Evolutionary conservation across 2,113 vertebrate species (phyloP).

Genomic region (Lagenorhynchus albirostris): DNA sequence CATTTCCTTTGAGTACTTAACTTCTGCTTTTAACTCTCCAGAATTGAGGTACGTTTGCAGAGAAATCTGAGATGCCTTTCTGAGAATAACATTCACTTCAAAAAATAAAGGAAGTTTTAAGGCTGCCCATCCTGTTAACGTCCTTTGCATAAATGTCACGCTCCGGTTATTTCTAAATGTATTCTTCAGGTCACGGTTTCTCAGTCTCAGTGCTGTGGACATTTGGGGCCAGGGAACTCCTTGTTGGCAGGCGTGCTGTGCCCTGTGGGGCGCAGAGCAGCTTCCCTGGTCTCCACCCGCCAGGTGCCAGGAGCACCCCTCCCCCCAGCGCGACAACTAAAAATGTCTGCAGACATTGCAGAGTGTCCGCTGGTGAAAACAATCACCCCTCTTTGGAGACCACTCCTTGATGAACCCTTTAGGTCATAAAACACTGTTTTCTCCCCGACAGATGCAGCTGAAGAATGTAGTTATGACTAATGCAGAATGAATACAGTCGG

Average conservation of each 20-base stretch:
- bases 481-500: too few relatives aligned
- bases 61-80: background rate
- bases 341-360: too few relatives aligned
- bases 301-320: too few relatives aligned
- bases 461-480: too few relatives aligned
- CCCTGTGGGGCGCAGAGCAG: background rate
- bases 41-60: background rate
- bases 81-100: too few relatives aligned
- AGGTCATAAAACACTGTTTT: background rate
- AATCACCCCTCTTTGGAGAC: too few relatives aligned
- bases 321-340: too few relatives aligned
- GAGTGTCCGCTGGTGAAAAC: too few relatives aligned
- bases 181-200: background rate
- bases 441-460: accelerated
- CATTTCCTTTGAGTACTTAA: too few relatives aligned
- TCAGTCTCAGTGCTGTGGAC: background rate
- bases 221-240: background rate
- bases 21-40: background rate
- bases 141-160: background rate
- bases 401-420: too few relatives aligned
- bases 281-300: too few relatives aligned
- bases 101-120: background rate
- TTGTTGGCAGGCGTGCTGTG: accelerated
- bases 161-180: background rate
- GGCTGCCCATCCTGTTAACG: too few relatives aligned